Conservation (phyloP, 1,140 invertebrate genomes). For the Drosophila bocki region DNA sequence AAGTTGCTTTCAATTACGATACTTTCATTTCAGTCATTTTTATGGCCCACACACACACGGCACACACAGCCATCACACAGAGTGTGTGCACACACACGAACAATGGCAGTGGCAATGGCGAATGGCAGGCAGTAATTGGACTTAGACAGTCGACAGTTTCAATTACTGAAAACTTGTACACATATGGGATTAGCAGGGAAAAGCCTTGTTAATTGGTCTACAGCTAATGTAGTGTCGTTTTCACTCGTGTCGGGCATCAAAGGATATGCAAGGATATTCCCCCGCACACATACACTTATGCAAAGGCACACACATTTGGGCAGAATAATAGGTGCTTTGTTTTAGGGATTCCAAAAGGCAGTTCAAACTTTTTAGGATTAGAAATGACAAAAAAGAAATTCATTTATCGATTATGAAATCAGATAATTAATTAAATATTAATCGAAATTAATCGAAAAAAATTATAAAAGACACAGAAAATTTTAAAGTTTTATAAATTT, state of each 20-base stretch:
- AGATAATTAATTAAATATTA: neutral
- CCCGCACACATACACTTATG: too few species aligned
- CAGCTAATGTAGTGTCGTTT: slow-evolving; percentile 63
- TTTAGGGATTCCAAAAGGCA: neutral
- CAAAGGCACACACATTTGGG: neutral
- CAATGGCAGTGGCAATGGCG: slow-evolving; percentile 15
- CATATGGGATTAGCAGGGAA: slow-evolving; percentile 57
- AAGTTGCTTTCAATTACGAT: slow-evolving; percentile 57
- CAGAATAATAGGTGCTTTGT: slow-evolving; percentile 13
- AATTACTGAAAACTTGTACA: slow-evolving; percentile 68
- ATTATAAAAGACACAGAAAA: neutral
- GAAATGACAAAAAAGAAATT: neutral
- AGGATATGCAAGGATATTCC: slow-evolving; percentile 45
- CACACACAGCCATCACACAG: slow-evolving; percentile 6
- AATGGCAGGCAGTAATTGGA: slow-evolving; percentile 59
- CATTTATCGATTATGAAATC: neutral
- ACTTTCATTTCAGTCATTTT: slow-evolving; percentile 49
- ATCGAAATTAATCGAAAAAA: neutral
- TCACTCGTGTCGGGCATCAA: slow-evolving; percentile 63
- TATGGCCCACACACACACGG: slow-evolving; percentile 25
- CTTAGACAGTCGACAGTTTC: slow-evolving; percentile 62
- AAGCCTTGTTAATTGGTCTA: slow-evolving; percentile 64
- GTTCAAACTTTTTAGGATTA: neutral
- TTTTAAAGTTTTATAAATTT: neutral
- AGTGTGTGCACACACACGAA: slow-evolving; percentile 8